Conservation (phyloP, 1,140 invertebrate species). For the Anastatus disparis region DNA sequence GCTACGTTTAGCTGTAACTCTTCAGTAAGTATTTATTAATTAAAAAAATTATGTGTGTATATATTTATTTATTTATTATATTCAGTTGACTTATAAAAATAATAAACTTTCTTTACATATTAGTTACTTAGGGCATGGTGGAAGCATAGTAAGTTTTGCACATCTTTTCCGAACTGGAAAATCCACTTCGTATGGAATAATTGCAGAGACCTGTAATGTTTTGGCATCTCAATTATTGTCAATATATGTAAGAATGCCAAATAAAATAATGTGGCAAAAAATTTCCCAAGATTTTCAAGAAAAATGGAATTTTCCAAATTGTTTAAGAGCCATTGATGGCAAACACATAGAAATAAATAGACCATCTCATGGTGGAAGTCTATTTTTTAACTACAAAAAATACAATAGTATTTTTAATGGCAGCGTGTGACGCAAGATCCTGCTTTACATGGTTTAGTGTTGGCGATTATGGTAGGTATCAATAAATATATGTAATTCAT, state of each 20-base stretch:
- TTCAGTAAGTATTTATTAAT: too few species aligned
- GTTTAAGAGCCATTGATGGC: not conserved
- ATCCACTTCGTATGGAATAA: not conserved
- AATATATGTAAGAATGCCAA: not conserved
- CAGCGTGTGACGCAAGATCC: too few species aligned
- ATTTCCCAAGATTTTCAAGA: not conserved
- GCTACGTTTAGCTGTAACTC: too few species aligned
- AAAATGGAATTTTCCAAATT: not conserved
- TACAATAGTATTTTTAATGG: not conserved
- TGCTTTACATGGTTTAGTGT: not conserved
- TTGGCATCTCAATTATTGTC: not conserved
- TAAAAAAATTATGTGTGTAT: too few species aligned
- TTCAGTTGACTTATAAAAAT: too few species aligned
- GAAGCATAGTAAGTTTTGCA: too few species aligned
- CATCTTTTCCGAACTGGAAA: not conserved
- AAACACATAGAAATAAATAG: not conserved
- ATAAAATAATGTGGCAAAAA: not conserved
- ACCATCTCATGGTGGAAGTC: not conserved
- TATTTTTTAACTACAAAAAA: not conserved
- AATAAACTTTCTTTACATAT: too few species aligned
- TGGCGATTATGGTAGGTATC: not conserved
- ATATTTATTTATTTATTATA: too few species aligned
- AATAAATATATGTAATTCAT: too few species aligned
- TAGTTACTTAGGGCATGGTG: too few species aligned
- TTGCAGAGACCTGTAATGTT: not conserved